A percentile compares a stretch with the other conserved stretches of the same genome.
These are phyloP conservation scores for Dysmachus trigonus DNA, from an alignment of 2,888 invertebrate genomes.

Conservation along the genomic window DNA sequence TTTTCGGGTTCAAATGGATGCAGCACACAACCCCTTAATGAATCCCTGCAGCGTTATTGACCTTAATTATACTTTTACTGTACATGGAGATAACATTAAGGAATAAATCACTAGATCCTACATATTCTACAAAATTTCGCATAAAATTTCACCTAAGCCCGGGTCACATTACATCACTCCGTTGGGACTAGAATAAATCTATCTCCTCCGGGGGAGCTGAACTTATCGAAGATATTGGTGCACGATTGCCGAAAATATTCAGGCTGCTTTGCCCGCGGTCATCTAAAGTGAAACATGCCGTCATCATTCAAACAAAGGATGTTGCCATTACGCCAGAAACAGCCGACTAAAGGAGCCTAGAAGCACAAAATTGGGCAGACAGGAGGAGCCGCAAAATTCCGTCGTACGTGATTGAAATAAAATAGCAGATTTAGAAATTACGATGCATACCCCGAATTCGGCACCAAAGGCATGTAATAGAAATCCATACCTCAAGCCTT, in stretches of 20 bases:
- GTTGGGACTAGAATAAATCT: background rate
- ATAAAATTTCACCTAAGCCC: background rate
- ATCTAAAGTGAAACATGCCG: constrained; percentile 1
- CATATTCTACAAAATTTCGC: background rate
- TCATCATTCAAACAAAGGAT: constrained; percentile 21
- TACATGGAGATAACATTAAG: background rate
- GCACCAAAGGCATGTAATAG: background rate
- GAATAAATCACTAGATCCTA: background rate
- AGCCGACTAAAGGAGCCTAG: background rate
- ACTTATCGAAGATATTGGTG: constrained; percentile 2
- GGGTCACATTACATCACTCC: background rate
- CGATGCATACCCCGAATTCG: background rate
- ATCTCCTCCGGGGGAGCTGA: background rate
- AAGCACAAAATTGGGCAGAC: background rate
- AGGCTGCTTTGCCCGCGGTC: background rate
- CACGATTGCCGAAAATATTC: constrained; percentile 10
- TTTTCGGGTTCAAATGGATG: too few relatives aligned
- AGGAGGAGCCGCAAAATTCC: constrained; percentile 28
- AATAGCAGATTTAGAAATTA: background rate
- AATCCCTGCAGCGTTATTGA: background rate
- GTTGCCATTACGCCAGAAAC: background rate
- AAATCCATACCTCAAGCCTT: background rate
- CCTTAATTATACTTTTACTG: background rate
- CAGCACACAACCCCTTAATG: background rate
- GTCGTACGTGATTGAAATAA: constrained; percentile 23